Evolutionary conservation across 2,797 vertebrate species (phyloP).

Genomic region (Hapalemur alaotrensis): DNA sequence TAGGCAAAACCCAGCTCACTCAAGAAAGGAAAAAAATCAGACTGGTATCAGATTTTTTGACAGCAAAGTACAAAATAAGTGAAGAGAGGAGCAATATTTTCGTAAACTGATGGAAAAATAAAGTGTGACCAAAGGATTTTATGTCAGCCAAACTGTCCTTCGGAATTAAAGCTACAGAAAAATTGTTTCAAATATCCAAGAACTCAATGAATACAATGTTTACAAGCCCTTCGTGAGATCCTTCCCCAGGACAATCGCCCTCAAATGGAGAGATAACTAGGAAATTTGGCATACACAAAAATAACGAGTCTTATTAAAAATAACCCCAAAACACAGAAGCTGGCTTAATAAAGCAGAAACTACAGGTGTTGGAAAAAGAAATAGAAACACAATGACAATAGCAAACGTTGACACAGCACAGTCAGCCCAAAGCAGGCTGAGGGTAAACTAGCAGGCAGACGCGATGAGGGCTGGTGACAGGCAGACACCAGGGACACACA

Average conservation of each 20-base stretch:
- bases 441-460: neutral
- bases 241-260: neutral
- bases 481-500: too few species aligned
- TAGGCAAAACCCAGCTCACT: neutral
- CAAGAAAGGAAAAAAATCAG: neutral
- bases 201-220: neutral
- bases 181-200: neutral
- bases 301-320: neutral
- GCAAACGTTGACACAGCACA: neutral
- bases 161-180: neutral
- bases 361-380: neutral
- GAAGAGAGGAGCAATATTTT: neutral
- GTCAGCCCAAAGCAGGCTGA: neutral
- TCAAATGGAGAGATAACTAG: neutral
- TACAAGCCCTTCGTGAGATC: neutral
- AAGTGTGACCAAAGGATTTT: neutral
- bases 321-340: neutral
- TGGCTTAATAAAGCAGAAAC: neutral
- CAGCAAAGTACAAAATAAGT: neutral
- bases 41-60: neutral
- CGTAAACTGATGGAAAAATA: neutral
- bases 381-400: neutral
- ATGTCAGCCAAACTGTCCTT: neutral
- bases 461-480: too few species aligned
- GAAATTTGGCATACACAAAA: neutral